Evolutionary conservation across 2,888 invertebrate genomes (phyloP), one percentile per base, ranked within the genome.

Genomic region (Scrobipalpa costella): DNA sequence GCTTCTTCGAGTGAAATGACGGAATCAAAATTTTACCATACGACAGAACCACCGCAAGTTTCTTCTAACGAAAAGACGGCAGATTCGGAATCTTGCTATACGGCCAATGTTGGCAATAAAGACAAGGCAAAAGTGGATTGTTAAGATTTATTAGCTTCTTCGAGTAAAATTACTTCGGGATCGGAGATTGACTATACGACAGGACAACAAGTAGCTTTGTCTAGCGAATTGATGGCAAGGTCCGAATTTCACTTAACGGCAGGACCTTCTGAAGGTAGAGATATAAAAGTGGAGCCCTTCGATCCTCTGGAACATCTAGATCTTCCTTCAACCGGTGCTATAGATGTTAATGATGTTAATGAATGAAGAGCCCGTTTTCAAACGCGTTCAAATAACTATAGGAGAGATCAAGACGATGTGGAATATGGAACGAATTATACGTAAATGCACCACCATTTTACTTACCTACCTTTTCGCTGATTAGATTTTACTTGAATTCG

Each of bases 401-500:
- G 19, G 17, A 2, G n/a, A 49, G 15, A 49, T 49, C 0, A 49
- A 17, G 17, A n/a, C 7, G 17, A 49, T 49, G 49, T 19, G 19
- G 49, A 49, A 49, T 49, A 49, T 49, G 49, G 19, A 49, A 49
- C 49, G 49, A 40, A 40, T 40, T 40, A 40, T 40, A 40, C 40
- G 49, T 49, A 19, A 49, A n/a, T 49, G n/a, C n/a, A 3, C 13
- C 38, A 6, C 11, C 11, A 7, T 6, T 38, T n/a, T n/a, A n/a
- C n/a, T n/a, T n/a, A n/a, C n/a, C n/a, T n/a, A n/a, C n/a, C n/a
- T n/a, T n/a, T n/a, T n/a, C n/a, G n/a, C n/a, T n/a, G n/a, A n/a
- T n/a, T n/a, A n/a, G n/a, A n/a, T n/a, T n/a, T n/a, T n/a, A n/a
- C n/a, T n/a, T n/a, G n/a, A n/a, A n/a, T n/a, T n/a, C n/a, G n/a